Percentiles rank a stretch among this genome's conserved stretches.
These are phyloP conservation scores for Benthosema pterotum DNA, from an alignment of 2,797 vertebrate species.

Conservation along the genomic window DNA sequence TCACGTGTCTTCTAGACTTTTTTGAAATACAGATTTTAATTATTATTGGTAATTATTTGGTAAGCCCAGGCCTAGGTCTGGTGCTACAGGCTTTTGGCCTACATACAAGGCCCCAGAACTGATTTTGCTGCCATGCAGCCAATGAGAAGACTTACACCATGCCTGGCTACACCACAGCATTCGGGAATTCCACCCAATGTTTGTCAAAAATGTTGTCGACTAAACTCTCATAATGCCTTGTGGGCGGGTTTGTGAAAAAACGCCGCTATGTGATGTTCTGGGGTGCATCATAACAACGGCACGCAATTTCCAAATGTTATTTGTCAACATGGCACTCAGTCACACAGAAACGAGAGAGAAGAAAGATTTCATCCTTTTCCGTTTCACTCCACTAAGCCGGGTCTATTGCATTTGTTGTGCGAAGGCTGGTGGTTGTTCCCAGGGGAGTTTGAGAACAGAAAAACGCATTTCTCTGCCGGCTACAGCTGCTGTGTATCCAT, in stretches of 20 bases:
- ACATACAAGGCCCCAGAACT: no score
- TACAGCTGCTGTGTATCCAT: slow-evolving; percentile 65
- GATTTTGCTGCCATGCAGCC: no score
- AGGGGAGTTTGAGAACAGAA: slow-evolving; percentile 57
- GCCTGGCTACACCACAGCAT: no score
- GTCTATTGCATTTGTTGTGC: slow-evolving; percentile 60
- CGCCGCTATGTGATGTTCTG: slow-evolving; percentile 22
- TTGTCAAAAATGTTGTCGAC: no score
- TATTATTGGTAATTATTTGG: no score
- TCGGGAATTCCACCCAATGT: no score
- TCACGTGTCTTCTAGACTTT: no score
- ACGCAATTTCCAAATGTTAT: slow-evolving; percentile 31
- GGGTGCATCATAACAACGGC: slow-evolving; percentile 20
- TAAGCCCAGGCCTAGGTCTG: no score
- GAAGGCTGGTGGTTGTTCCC: slow-evolving; percentile 60
- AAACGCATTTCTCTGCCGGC: slow-evolving; percentile 62
- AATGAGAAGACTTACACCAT: no score
- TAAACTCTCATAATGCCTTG: no score
- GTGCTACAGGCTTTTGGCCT: no score
- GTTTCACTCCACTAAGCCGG: slow-evolving; percentile 58
- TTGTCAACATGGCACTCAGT: slow-evolving; percentile 46
- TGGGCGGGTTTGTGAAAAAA: slow-evolving; percentile 35
- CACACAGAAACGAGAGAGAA: slow-evolving; percentile 42
- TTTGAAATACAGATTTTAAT: no score
- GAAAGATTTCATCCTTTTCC: slow-evolving; percentile 45